A percentile compares a stretch with the other conserved stretches of the same genome.
These are phyloP conservation scores for Paguma larvata DNA, from an alignment of 2,797 vertebrate genomes.

Conservation along the genomic window DNA sequence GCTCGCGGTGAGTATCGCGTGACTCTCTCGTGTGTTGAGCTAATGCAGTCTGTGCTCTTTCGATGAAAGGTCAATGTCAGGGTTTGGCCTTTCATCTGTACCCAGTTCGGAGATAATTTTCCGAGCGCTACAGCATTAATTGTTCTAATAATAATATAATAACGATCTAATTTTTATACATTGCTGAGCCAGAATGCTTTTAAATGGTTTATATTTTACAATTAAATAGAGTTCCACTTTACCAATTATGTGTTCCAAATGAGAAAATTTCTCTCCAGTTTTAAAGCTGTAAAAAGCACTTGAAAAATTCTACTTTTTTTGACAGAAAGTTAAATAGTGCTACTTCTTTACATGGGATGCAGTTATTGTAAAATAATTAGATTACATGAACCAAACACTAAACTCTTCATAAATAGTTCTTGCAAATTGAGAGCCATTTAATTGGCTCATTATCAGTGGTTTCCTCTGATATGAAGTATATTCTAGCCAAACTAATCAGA, in stretches of 20 bases:
- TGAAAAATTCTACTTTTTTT: not conserved
- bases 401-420: not conserved
- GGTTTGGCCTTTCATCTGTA: not conserved
- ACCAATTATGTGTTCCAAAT: slow-evolving; percentile 22
- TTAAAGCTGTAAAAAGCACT: not conserved
- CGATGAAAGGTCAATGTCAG: not conserved
- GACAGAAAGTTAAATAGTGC: not conserved
- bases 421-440: not conserved
- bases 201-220: not conserved
- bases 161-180: not conserved
- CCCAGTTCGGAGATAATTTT: not conserved
- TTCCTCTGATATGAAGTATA: not conserved
- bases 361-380: not conserved
- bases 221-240: not conserved
- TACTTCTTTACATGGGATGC: not conserved
- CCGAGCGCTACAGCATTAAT: not conserved
- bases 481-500: not conserved
- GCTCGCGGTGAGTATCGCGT: not conserved
- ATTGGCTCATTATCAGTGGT: not conserved
- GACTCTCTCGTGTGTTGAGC: not conserved
- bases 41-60: not conserved
- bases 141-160: not conserved
- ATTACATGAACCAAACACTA: not conserved
- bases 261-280: not conserved
- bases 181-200: not conserved